A percentile compares a stretch with the other conserved stretches of the same genome.
Evolutionary conservation across 2,797 vertebrate species (phyloP).

Genomic region (Columba guinea): DNA sequence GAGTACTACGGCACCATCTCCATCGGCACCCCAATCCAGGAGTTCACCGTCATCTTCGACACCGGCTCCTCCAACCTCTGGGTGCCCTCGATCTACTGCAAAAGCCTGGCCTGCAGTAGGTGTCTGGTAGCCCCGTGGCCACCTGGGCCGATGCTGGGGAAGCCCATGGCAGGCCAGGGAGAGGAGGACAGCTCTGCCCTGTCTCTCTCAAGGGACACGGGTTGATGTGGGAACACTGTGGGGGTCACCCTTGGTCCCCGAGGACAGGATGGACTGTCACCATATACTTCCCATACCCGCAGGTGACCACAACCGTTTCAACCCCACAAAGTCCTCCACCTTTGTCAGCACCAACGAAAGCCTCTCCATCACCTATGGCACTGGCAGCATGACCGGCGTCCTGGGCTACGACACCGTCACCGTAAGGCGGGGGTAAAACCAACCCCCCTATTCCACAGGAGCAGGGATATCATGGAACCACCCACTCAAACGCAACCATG

Average conservation of each 20-base stretch:
- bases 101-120: constrained; percentile 69
- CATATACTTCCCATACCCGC: not conserved
- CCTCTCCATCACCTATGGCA: constrained; percentile 58
- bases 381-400: constrained; percentile 57
- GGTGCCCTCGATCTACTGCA: constrained; percentile 76
- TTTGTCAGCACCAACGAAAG: not conserved
- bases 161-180: not conserved
- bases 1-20: constrained; percentile 67
- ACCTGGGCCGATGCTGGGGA: not conserved
- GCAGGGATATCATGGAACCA: accelerated
- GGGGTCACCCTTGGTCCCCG: not conserved
- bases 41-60: constrained; percentile 75
- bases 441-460: accelerated
- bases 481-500: accelerated
- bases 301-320: constrained; percentile 57
- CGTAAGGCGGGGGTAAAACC: not conserved
- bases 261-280: not conserved
- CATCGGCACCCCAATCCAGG: constrained; percentile 70
- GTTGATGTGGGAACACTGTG: not conserved
- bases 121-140: not conserved
- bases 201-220: not conserved
- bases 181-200: not conserved
- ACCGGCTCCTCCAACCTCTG: constrained; percentile 77
- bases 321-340: constrained; percentile 63
- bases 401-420: constrained; percentile 68